phyloP scores from a whole-genome alignment of 2,113 vertebrate species.

The Synodontis membranacea region DNA sequence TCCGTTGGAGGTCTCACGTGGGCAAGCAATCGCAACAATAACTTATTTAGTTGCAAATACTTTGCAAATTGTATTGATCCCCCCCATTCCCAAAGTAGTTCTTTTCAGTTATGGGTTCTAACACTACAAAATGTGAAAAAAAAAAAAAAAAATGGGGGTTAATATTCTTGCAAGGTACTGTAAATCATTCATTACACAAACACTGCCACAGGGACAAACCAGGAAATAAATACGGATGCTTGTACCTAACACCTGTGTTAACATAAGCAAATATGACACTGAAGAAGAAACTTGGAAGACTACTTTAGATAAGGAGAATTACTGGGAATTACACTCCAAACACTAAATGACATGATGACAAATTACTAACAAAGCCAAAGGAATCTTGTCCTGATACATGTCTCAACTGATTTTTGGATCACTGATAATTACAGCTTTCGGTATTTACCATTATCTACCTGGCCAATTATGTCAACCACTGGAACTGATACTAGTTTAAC shows the following conservation, averaged over 20 bases:
- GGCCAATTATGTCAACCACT: no score
- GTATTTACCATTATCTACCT: no score
- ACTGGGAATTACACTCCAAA: not conserved
- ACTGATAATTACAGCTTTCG: not conserved
- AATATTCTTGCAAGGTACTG: not conserved
- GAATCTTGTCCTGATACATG: not conserved
- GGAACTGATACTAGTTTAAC: no score
- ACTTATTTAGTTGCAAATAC: no score
- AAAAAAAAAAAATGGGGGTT: not conserved
- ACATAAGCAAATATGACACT: not conserved
- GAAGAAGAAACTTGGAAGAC: not conserved
- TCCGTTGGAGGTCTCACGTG: not conserved
- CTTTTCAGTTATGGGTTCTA: not conserved
- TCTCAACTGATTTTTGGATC: not conserved
- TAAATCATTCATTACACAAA: not conserved
- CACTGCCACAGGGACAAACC: no score
- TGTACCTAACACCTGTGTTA: not conserved
- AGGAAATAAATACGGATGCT: not conserved
- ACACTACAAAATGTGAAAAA: not conserved
- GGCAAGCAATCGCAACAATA: not conserved
- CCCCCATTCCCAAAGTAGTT: not conserved
- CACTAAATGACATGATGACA: not conserved
- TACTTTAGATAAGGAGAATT: not conserved
- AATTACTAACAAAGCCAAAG: not conserved
- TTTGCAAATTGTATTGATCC: not conserved